Base-by-base conservation (phyloP, 2,888 invertebrate species). In the Epirrhoe tristata region DNA sequence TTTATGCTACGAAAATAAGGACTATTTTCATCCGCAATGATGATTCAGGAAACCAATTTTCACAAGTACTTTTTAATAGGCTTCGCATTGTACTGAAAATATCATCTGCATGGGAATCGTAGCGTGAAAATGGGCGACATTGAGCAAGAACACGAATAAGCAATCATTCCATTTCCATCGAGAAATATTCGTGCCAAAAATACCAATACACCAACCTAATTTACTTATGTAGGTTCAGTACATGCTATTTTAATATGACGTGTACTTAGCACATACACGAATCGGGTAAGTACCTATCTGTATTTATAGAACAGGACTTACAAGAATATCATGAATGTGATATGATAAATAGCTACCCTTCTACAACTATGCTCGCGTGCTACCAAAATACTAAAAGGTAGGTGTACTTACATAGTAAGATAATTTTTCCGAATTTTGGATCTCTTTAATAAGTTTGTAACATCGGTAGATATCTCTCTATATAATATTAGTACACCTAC, bases 41-140 rank as follows among this genome's bases (percentile, higher is more conserved):
- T 56, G 59, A 51, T 54, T 53, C 55, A 58, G 59, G 55, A 65
- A 67, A 58, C 60, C 63, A 67, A 67, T 70, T 70, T 66, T 32
- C 52, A 59, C 63, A 57, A 72, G 61, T 62, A 62, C 39, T 36
- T 69, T 56, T 58, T 68, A 66, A 62, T 60, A 66, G 63, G 62
- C 57, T 58, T 31, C 57, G 63, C 32, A 63, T 67, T 69, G 62
- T 73, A 69, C 63, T 61, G 68, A 64, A 68, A 66, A 69, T 66
- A 66, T 66, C 63, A 66, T 69, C 64, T 69, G 64, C 51, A 54
- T 52, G 67, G 59, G 67, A 58, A 67, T 56, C 63, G 69, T 69
- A 55, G 59, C 71, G 64, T 73, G 71, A 67, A 73, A 71, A 68
- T 63, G 61, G 55, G 57, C 32, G 61, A 43, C 60, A 57, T 34